phyloP scores from a whole-genome alignment of 1,140 invertebrate genomes.

The Pollicipes pollicipes region DNA sequence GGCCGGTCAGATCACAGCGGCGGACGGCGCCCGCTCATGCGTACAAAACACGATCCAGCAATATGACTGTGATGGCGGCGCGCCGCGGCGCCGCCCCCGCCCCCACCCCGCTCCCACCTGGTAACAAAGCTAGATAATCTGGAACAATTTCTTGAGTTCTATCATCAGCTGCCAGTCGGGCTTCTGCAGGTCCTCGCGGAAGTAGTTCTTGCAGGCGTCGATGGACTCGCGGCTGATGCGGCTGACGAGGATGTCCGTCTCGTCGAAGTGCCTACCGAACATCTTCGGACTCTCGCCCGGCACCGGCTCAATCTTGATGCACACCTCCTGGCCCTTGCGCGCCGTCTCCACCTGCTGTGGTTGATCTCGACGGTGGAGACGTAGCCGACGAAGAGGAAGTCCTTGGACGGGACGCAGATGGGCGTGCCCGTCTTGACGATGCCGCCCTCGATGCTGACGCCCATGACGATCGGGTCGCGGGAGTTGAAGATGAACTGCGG shows the following conservation, averaged over 20 bases:
- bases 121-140: constrained; percentile 53
- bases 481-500: constrained; percentile 93
- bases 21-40: too few relatives aligned
- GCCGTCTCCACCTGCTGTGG: constrained; percentile 63
- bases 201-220: constrained; percentile 97
- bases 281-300: constrained; percentile 94
- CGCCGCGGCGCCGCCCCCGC: too few relatives aligned
- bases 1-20: too few relatives aligned
- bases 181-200: constrained; percentile 89
- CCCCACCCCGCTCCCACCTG: too few relatives aligned
- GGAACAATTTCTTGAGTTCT: constrained; percentile 92
- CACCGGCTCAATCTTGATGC: constrained; percentile 92
- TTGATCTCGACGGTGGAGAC: constrained; percentile 87
- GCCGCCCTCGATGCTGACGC: constrained; percentile 88
- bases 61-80: too few relatives aligned
- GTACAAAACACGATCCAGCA: too few relatives aligned
- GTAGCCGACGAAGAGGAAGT: constrained; percentile 87
- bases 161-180: constrained; percentile 96
- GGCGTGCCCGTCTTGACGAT: constrained; percentile 91
- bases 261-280: constrained; percentile 94
- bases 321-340: constrained; percentile 91
- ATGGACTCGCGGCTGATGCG: constrained; percentile 96
- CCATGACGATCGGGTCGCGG: constrained; percentile 90
- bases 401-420: constrained; percentile 87
- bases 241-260: constrained; percentile 83